A percentile compares a stretch with the other conserved stretches of the same genome.
phyloP scores from a whole-genome alignment of 2,113 vertebrate species.

The Syrrhaptes paradoxus region DNA sequence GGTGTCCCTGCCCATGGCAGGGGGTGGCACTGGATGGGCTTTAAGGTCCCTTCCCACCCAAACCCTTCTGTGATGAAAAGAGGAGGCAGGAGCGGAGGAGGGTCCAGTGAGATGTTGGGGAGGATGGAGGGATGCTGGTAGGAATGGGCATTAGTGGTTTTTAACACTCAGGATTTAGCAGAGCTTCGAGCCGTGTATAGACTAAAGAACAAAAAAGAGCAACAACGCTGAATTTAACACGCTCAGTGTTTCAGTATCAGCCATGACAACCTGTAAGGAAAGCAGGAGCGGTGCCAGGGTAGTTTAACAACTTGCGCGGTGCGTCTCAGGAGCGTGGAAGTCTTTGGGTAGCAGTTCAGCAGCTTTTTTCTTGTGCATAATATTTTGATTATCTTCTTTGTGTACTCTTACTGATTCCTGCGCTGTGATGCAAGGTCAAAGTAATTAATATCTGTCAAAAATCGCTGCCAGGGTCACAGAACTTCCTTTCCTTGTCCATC shows the following conservation, averaged over 20 bases:
- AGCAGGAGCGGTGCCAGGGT: not conserved
- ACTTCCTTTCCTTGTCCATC: not conserved
- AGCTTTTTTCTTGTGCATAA: fast-evolving
- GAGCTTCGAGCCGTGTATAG: not conserved
- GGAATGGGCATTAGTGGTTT: not conserved
- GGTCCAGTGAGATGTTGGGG: fast-evolving
- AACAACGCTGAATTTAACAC: not conserved
- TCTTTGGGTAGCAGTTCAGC: not conserved
- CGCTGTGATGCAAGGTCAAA: fast-evolving
- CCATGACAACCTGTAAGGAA: not conserved
- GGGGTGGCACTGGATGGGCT: no score
- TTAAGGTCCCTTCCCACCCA: no score
- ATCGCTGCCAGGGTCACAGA: fast-evolving
- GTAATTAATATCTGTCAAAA: not conserved
- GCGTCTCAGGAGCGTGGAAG: fast-evolving
- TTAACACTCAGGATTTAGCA: not conserved
- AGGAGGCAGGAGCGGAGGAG: not conserved
- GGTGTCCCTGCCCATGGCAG: no score
- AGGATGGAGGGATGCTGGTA: not conserved
- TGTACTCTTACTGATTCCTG: fast-evolving
- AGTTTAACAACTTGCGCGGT: not conserved
- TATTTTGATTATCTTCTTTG: fast-evolving
- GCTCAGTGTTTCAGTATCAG: not conserved
- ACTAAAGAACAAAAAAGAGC: not conserved
- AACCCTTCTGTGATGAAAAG: not conserved